Conservation (phyloP, 1,140 invertebrate genomes). For the Popillia japonica region DNA sequence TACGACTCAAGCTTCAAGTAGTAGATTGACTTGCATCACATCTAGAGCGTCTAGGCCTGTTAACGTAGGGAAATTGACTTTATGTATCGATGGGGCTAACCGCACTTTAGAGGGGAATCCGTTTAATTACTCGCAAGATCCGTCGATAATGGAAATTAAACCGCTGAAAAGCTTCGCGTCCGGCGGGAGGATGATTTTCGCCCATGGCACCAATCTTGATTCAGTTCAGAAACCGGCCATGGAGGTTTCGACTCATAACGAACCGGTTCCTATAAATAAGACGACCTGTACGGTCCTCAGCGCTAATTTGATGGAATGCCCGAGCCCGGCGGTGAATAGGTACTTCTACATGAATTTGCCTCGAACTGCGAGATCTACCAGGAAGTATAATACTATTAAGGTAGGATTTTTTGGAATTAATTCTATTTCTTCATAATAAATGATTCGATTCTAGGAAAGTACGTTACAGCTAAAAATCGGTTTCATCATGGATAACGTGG, state of each 20-base stretch:
- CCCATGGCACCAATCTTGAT: conserved; percentile 90
- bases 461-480: conserved; percentile 79
- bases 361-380: conserved; percentile 54
- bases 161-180: conserved; percentile 87
- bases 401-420: conserved; percentile 41
- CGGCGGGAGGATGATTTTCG: conserved; percentile 92
- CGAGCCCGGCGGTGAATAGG: conserved; percentile 82
- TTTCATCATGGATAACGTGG: conserved; percentile 96
- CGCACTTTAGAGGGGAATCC: conserved; percentile 73
- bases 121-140: conserved; percentile 91
- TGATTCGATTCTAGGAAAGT: conserved; percentile 43
- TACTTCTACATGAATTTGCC: conserved; percentile 53
- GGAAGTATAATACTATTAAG: conserved; percentile 57
- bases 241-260: conserved; percentile 79
- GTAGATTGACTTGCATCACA: conserved; percentile 86
- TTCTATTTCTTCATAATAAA: background rate
- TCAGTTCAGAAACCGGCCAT: conserved; percentile 92
- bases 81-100: conserved; percentile 87
- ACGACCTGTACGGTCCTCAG: conserved; percentile 87
- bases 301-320: conserved; percentile 93
- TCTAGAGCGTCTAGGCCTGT: conserved; percentile 70
- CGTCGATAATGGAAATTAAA: conserved; percentile 93
- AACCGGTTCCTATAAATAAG: conserved; percentile 76
- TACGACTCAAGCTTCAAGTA: conserved; percentile 87
- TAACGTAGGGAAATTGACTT: conserved; percentile 71